These are phyloP conservation scores for Gobionotothen gibberifrons DNA, from an alignment of 2,797 vertebrate species.

Conservation along the genomic window DNA sequence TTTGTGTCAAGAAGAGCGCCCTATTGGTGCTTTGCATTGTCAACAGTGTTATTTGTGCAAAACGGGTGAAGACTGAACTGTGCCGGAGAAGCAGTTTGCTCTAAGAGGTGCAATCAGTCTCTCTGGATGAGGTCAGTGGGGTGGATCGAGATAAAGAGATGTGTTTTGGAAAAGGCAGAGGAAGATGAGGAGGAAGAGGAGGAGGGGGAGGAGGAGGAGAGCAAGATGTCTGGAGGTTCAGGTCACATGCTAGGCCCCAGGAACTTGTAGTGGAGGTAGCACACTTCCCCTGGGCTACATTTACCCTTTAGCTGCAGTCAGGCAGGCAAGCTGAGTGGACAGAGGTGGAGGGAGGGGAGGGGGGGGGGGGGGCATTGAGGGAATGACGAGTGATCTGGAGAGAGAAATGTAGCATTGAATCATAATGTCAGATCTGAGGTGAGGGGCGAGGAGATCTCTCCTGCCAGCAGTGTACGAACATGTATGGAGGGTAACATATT, in stretches of 20 bases:
- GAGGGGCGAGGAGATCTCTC: conserved; percentile 54
- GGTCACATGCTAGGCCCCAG: conserved; percentile 62
- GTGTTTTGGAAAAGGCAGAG: conserved; percentile 31
- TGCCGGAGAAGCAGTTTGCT: conserved; percentile 36
- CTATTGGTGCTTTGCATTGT: conserved; percentile 38
- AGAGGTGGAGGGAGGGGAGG: conserved; percentile 20
- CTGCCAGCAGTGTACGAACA: conserved; percentile 58
- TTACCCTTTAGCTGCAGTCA: conserved; percentile 79
- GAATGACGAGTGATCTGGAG: conserved; percentile 59
- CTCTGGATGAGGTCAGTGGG: conserved; percentile 53
- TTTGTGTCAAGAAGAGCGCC: conserved; percentile 8
- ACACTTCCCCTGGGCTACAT: conserved; percentile 78
- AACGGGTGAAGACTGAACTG: conserved; percentile 49
- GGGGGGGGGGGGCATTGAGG: conserved; percentile 6
- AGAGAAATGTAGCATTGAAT: conserved; percentile 72
- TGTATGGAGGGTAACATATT: conserved; percentile 78
- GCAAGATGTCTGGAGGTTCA: conserved; percentile 57
- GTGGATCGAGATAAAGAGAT: conserved; percentile 55
- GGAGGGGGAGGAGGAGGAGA: conserved; percentile 7
- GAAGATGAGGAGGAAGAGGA: conserved; percentile 26
- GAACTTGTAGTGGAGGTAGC: conserved; percentile 63
- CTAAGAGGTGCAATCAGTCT: conserved; percentile 34
- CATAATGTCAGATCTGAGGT: conserved; percentile 76
- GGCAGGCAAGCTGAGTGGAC: conserved; percentile 60
- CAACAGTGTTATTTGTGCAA: conserved; percentile 39